These are phyloP conservation scores for Venusia cambrica DNA, from an alignment of 2,888 invertebrate genomes.

Conservation along the genomic window DNA sequence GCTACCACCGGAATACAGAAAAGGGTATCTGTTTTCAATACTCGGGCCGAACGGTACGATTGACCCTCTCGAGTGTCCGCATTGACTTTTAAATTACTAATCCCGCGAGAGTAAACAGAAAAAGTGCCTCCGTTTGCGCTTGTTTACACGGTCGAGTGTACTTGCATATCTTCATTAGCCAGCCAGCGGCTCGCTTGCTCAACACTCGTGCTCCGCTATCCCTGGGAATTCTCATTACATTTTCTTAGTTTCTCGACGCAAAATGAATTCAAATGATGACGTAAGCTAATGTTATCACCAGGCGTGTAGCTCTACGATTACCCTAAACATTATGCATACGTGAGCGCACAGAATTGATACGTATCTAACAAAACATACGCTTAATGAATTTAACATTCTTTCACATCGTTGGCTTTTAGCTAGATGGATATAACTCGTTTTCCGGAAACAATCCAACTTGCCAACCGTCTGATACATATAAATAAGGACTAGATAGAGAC, in stretches of 20 bases:
- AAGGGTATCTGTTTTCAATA: slow-evolving; percentile 81
- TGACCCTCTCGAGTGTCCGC: slow-evolving; percentile 80
- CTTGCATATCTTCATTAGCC: slow-evolving; percentile 77
- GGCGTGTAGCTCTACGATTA: slow-evolving; percentile 38
- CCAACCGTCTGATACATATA: slow-evolving; percentile 52
- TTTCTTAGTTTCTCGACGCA: slow-evolving; percentile 41
- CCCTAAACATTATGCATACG: slow-evolving; percentile 49
- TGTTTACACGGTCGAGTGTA: slow-evolving; percentile 75
- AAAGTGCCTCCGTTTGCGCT: slow-evolving; percentile 60
- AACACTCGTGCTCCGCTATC: slow-evolving; percentile 49
- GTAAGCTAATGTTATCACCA: slow-evolving; percentile 30
- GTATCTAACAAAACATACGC: slow-evolving; percentile 56
- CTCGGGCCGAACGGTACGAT: slow-evolving; percentile 69
- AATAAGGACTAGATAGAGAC: slow-evolving; percentile 51
- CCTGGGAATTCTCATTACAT: slow-evolving; percentile 44
- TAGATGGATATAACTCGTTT: slow-evolving; percentile 55
- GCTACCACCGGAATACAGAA: slow-evolving; percentile 78
- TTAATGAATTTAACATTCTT: slow-evolving; percentile 65
- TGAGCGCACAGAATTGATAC: slow-evolving; percentile 52
- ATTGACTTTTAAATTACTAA: slow-evolving; percentile 82
- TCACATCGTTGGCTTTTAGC: slow-evolving; percentile 49
- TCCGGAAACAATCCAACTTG: slow-evolving; percentile 73
- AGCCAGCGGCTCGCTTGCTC: slow-evolving; percentile 58
- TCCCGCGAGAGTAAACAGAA: slow-evolving; percentile 75
- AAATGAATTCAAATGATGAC: slow-evolving; percentile 43